Conservation (phyloP, 2,888 invertebrate genomes). For the Oligia strigilis region DNA sequence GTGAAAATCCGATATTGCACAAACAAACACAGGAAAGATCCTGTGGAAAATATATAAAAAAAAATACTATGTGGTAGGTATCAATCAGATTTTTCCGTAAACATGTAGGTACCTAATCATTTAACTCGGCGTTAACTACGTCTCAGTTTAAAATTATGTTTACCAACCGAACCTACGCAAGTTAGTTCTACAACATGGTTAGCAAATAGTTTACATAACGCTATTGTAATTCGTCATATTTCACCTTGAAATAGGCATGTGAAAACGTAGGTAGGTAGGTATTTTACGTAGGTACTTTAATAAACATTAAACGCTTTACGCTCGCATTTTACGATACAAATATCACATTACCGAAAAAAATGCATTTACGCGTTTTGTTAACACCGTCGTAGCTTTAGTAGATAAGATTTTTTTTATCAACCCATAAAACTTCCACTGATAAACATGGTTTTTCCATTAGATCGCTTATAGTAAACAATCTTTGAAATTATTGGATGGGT, state of each 20-base stretch:
- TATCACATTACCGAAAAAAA: background rate
- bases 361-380: slow-evolving; percentile 4
- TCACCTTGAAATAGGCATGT: slow-evolving; percentile 25
- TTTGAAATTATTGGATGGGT: background rate
- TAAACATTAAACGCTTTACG: slow-evolving; percentile 19
- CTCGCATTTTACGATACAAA: slow-evolving; percentile 13
- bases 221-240: slow-evolving; percentile 14
- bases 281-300: slow-evolving; percentile 4
- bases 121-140: background rate
- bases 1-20: background rate
- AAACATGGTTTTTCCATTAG: background rate
- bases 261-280: slow-evolving; percentile 14
- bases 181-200: background rate
- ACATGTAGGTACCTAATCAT: slow-evolving; percentile 8
- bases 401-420: slow-evolving; percentile 2
- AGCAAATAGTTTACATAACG: slow-evolving; percentile 37
- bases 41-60: background rate
- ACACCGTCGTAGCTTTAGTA: background rate
- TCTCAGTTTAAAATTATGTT: background rate
- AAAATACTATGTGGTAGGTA: too few species aligned
- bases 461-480: background rate
- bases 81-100: slow-evolving; percentile 1
- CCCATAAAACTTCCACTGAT: slow-evolving; percentile 18
- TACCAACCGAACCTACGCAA: slow-evolving; percentile 26
- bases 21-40: background rate